A percentile compares a stretch with the other conserved stretches of the same genome.
phyloP scores from a whole-genome alignment of 2,113 vertebrate genomes.

The Cynocephalus volans region DNA sequence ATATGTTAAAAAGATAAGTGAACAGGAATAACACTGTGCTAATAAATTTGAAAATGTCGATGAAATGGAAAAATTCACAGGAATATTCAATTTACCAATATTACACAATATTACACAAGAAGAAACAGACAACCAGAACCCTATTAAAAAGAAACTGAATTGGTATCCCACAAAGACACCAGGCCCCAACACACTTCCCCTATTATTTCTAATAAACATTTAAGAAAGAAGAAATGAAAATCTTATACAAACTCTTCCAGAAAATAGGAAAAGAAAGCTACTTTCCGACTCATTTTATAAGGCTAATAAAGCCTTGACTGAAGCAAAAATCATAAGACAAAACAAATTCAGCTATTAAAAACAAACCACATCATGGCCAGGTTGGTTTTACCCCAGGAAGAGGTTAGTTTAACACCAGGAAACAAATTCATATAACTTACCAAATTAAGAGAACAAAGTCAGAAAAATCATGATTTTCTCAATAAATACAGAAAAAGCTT shows the following conservation, averaged over 20 bases:
- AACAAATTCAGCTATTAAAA: not conserved
- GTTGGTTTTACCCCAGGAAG: not conserved
- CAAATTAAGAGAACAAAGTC: not conserved
- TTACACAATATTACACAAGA: not conserved
- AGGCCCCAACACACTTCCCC: not conserved
- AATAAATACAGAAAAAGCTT: not conserved
- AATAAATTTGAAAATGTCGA: conserved; percentile 3
- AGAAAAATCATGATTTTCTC: not conserved
- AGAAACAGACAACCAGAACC: not conserved
- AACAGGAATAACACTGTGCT: not conserved
- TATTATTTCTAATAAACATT: not conserved
- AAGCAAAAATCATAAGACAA: not conserved
- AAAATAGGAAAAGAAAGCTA: not conserved
- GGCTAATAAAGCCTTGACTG: not conserved
- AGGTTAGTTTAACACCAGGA: not conserved
- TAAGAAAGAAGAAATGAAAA: not conserved
- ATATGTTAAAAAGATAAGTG: not conserved
- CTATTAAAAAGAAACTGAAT: not conserved
- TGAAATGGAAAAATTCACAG: not conserved
- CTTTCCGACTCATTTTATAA: not conserved
- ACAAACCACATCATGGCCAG: not conserved
- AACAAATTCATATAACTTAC: not conserved
- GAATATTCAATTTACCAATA: not conserved
- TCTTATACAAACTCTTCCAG: not conserved
- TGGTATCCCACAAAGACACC: not conserved